Evolutionary conservation across 2,888 invertebrate genomes (phyloP).

Genomic region (Cryptophagus acutangulus): DNA sequence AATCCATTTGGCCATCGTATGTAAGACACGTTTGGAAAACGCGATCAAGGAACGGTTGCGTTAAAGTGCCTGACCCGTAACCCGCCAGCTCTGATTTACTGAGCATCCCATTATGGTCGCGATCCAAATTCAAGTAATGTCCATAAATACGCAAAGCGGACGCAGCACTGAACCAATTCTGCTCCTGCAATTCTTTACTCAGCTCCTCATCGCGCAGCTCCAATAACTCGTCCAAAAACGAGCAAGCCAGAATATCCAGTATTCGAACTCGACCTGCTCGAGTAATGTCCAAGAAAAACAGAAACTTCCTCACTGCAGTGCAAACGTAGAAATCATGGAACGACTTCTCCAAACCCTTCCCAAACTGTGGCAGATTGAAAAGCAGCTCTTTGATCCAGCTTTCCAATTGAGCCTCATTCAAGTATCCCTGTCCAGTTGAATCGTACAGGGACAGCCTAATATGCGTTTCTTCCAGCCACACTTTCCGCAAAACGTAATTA

Average conservation of each 20-base stretch:
- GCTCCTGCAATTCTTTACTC: conserved; percentile 74
- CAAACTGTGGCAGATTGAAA: conserved; percentile 83
- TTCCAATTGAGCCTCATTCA: conserved; percentile 73
- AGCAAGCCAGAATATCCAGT: conserved; percentile 84
- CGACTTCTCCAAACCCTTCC: conserved; percentile 85
- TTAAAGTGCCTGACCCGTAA: conserved; percentile 87
- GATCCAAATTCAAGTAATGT: conserved; percentile 88
- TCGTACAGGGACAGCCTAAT: conserved; percentile 92
- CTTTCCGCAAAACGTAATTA: conserved; percentile 92
- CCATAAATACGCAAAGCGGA: conserved; percentile 88
- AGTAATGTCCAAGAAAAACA: conserved; percentile 91
- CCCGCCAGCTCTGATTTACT: conserved; percentile 84
- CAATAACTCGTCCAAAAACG: conserved; percentile 86
- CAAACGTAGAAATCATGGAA: conserved; percentile 96
- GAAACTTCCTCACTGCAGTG: conserved; percentile 91
- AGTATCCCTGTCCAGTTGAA: conserved; percentile 70
- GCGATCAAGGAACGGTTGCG: conserved; percentile 83
- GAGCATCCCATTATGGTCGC: conserved; percentile 94
- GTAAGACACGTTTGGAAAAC: conserved; percentile 95
- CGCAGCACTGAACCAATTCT: conserved; percentile 88
- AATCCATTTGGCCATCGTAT: conserved; percentile 94
- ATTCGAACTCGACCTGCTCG: conserved; percentile 85
- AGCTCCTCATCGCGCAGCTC: conserved; percentile 53
- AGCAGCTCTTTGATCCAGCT: conserved; percentile 92
- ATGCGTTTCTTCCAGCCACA: conserved; percentile 92